phyloP scores from a whole-genome alignment of 2,113 vertebrate genomes.

The Oreochromis tanganicae region DNA sequence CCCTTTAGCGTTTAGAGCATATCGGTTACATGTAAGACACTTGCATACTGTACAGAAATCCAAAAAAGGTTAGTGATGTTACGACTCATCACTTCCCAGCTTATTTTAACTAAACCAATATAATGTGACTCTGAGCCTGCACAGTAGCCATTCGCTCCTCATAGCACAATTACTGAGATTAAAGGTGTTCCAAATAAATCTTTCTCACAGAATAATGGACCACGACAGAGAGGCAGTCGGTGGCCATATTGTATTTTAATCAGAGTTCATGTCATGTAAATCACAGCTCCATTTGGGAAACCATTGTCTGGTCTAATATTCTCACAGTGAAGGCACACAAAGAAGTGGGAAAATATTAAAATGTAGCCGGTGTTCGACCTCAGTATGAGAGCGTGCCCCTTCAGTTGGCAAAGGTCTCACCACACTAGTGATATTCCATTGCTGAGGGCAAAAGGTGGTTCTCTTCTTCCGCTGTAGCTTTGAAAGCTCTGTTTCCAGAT shows the following conservation, averaged over 20 bases:
- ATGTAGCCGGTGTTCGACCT: conserved; percentile 43
- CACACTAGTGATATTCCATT: conserved; percentile 25
- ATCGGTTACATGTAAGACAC: background rate
- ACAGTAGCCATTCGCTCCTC: background rate
- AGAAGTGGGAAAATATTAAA: conserved; percentile 22
- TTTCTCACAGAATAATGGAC: background rate
- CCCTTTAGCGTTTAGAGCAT: background rate
- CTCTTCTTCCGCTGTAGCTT: conserved; percentile 16
- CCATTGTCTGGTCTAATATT: background rate
- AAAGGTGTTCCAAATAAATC: background rate
- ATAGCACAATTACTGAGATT: background rate
- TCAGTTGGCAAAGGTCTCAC: conserved; percentile 32
- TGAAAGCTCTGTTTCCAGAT: conserved; percentile 2
- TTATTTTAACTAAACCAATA: background rate
- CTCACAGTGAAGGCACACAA: background rate
- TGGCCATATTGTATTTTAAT: background rate
- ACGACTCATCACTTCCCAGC: background rate
- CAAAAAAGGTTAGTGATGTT: background rate
- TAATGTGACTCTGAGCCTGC: background rate
- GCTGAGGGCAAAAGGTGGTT: conserved; percentile 35
- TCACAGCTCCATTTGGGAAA: background rate
- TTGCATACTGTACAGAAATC: background rate
- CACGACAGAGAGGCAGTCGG: background rate
- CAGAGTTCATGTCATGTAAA: conserved; percentile 1
- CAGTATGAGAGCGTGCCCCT: conserved; percentile 4